Evolutionary conservation across 2,888 invertebrate genomes (phyloP).

Genomic region (Agrypnus murinus): DNA sequence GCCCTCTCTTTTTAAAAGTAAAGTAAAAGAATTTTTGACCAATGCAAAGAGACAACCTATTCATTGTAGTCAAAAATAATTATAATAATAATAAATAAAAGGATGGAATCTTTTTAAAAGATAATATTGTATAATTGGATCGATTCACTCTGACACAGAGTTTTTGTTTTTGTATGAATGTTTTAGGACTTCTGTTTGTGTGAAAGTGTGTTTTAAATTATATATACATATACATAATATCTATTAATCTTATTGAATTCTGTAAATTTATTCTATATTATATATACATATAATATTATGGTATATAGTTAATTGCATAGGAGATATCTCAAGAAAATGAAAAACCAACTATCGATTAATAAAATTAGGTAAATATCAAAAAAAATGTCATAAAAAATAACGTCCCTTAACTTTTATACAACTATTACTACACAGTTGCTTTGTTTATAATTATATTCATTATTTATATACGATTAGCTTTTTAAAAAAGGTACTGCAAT

Average conservation of each 20-base stretch:
- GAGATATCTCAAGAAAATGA: constrained; percentile 47
- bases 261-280: constrained; percentile 72
- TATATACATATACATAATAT: constrained; percentile 56
- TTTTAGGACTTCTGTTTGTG: constrained; percentile 65
- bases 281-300: constrained; percentile 70
- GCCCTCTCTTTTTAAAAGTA: too few species aligned
- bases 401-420: constrained; percentile 71
- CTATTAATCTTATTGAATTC: constrained; percentile 70
- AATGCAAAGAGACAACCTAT: constrained; percentile 37
- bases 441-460: constrained; percentile 27
- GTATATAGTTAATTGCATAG: constrained; percentile 56
- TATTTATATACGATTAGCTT: too few species aligned
- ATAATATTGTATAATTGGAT: constrained; percentile 3
- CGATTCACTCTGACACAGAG: constrained; percentile 63
- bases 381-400: constrained; percentile 65
- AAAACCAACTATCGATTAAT: constrained; percentile 63
- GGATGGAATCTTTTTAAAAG: not conserved
- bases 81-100: not conserved
- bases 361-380: constrained; percentile 64
- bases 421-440: constrained; percentile 57
- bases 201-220: constrained; percentile 60
- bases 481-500: too few species aligned
- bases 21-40: constrained; percentile 48
- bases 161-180: constrained; percentile 64
- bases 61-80: constrained; percentile 28